Evolutionary conservation across 2,113 vertebrate genomes (phyloP).

Genomic region (Phaetusa simplex): DNA sequence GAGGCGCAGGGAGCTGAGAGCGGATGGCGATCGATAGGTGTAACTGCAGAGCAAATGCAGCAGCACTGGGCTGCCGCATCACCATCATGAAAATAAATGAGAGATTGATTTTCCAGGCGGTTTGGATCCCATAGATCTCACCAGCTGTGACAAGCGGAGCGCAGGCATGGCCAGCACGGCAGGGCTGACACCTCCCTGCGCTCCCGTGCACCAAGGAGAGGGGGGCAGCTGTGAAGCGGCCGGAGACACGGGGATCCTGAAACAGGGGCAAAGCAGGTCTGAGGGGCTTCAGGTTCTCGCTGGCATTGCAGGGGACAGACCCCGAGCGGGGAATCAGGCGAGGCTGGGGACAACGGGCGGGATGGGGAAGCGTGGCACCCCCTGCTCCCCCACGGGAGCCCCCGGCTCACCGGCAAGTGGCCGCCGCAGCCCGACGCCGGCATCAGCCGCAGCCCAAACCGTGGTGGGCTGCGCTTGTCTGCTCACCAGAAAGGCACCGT

Average conservation of each 20-base stretch:
- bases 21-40: not conserved
- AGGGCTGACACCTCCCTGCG: not conserved
- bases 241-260: fast-evolving
- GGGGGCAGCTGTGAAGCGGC: not conserved
- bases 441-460: fast-evolving
- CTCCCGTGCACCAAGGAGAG: fast-evolving
- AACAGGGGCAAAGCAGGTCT: not conserved
- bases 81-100: not conserved
- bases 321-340: not conserved
- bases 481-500: not conserved
- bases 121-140: not conserved
- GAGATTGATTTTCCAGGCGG: not conserved
- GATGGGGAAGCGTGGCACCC: not conserved
- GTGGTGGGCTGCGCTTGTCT: fast-evolving
- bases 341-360: not conserved
- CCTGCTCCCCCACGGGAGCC: fast-evolving
- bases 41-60: not conserved
- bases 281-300: not conserved
- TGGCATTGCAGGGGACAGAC: not conserved
- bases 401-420: fast-evolving
- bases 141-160: not conserved
- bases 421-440: fast-evolving
- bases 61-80: not conserved
- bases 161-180: fast-evolving
- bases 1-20: not conserved